Evolutionary conservation across 1,140 invertebrate species (phyloP).

Genomic region (Drosophila virilis): DNA sequence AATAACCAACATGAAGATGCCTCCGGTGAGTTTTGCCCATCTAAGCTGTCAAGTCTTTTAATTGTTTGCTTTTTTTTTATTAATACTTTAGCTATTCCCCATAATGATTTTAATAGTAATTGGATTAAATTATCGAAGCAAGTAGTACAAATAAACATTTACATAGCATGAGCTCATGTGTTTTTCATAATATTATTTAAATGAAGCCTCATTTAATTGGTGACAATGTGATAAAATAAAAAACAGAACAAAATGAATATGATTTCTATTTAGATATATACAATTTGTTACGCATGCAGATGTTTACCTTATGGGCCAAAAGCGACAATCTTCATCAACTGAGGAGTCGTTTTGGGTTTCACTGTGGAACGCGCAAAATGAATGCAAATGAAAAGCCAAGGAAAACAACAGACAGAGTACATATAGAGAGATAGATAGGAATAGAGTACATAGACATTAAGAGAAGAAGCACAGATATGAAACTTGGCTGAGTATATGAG

Average conservation of each 20-base stretch:
- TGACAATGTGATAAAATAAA: neutral
- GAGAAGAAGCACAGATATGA: slow-evolving; percentile 53
- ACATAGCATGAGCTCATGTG: no score
- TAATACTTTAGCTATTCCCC: no score
- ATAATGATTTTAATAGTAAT: no score
- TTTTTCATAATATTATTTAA: no score
- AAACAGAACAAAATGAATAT: neutral
- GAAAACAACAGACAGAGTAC: slow-evolving; percentile 36
- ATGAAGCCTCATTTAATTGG: neutral
- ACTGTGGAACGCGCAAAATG: slow-evolving; percentile 67
- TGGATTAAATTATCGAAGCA: no score
- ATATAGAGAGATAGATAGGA: slow-evolving; percentile 25
- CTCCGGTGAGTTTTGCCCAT: no score
- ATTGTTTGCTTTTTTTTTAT: no score
- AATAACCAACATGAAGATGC: no score
- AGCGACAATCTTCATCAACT: slow-evolving; percentile 80
- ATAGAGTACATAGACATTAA: slow-evolving; percentile 38
- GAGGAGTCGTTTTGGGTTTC: slow-evolving; percentile 75
- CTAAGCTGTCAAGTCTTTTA: no score
- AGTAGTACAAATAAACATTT: no score
- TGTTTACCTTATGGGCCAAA: slow-evolving; percentile 84
- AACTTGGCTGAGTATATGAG: slow-evolving; percentile 36
- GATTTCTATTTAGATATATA: slow-evolving; percentile 40
- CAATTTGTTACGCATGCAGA: slow-evolving; percentile 52
- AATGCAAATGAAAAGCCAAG: slow-evolving; percentile 71